Evolutionary conservation across 2,797 vertebrate genomes (phyloP).

Genomic region (Chaetodon trifasciatus): DNA sequence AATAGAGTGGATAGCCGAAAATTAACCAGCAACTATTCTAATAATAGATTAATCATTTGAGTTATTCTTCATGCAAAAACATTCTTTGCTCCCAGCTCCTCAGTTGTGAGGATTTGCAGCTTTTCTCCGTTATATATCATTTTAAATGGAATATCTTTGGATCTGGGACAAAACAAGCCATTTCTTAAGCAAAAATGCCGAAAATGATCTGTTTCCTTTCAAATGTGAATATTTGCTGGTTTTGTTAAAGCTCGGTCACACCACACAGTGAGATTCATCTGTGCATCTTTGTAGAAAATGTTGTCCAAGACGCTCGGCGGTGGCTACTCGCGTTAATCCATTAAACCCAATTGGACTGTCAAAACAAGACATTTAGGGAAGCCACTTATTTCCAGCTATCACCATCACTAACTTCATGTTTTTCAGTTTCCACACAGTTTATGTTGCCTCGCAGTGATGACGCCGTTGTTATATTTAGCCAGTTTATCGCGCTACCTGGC

Average conservation of each 20-base stretch:
- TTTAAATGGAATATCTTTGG: background rate
- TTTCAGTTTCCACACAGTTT: constrained; percentile 27
- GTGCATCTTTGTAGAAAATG: background rate
- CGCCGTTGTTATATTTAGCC: constrained; percentile 52
- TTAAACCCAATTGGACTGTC: constrained; percentile 2
- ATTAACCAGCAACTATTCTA: background rate
- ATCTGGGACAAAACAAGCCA: constrained; percentile 1
- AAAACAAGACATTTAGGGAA: background rate
- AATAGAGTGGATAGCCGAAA: background rate
- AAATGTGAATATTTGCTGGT: constrained; percentile 5
- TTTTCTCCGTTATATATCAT: background rate
- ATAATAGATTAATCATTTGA: background rate
- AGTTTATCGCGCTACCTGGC: constrained; percentile 65
- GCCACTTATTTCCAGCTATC: background rate
- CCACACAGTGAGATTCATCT: background rate
- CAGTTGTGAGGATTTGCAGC: background rate
- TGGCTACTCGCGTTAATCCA: background rate
- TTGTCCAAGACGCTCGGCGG: background rate
- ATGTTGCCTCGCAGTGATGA: constrained; percentile 34
- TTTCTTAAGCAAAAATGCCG: background rate
- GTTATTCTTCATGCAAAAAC: background rate
- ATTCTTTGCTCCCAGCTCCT: background rate
- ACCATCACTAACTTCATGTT: background rate
- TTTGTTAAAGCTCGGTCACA: background rate
- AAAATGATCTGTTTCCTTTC: background rate